These are phyloP conservation scores for Augiades crinisus DNA, from an alignment of 2,888 invertebrate species.

Conservation along the genomic window DNA sequence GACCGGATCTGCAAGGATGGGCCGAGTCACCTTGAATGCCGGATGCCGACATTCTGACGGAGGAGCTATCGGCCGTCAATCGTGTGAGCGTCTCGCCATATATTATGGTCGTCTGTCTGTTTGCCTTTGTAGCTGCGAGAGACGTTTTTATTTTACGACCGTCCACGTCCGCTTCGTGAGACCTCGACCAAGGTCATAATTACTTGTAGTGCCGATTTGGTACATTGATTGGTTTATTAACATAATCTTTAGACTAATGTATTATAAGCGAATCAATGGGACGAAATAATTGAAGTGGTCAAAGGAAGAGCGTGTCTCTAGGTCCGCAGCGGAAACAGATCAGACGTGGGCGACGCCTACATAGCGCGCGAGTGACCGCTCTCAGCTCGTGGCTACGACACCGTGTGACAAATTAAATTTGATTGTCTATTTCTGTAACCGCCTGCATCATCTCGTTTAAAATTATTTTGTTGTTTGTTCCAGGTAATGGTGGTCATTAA, in stretches of 20 bases:
- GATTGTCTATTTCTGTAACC: constrained; percentile 56
- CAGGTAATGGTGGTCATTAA: constrained; percentile 49
- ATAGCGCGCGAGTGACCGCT: constrained; percentile 58
- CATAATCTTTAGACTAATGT: too few species aligned
- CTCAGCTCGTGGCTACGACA: constrained; percentile 37
- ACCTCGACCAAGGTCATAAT: constrained; percentile 67
- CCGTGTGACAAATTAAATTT: constrained; percentile 62
- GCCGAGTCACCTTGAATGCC: constrained; percentile 76
- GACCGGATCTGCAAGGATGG: constrained; percentile 74
- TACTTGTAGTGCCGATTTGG: constrained; percentile 49
- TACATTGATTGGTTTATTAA: constrained; percentile 47
- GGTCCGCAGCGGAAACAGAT: constrained; percentile 62
- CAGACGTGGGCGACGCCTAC: constrained; percentile 72
- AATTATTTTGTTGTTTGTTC: constrained; percentile 49
- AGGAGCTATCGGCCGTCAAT: constrained; percentile 76
- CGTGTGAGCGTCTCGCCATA: constrained; percentile 69
- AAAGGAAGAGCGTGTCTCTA: constrained; percentile 51
- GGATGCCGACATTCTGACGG: constrained; percentile 69
- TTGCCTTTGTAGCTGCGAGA: constrained; percentile 63
- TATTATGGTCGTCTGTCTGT: constrained; percentile 66
- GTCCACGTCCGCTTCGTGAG: constrained; percentile 67
- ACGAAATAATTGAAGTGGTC: constrained; percentile 29
- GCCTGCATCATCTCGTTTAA: constrained; percentile 40
- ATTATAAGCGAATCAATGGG: too few species aligned
- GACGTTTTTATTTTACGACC: constrained; percentile 58